Base-by-base conservation (phyloP, 1,140 invertebrate species). In the Drosophila baimaii region DNA sequence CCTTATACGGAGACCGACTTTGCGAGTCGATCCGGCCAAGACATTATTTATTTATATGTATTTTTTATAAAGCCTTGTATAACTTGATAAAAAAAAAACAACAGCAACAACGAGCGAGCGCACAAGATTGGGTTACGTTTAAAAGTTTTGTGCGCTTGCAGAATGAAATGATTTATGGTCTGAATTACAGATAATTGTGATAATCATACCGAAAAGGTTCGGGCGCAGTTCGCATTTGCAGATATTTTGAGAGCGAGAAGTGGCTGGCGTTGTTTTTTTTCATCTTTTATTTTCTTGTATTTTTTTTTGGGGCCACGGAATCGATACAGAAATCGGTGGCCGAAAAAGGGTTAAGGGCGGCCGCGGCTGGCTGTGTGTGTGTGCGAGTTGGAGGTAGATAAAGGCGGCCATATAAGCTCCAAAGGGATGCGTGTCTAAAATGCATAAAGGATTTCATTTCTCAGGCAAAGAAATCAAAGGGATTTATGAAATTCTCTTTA, bases 181-280 rank as follows among this genome's bases (percentile, higher is more conserved):
- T 75, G 88, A 90, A 90, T 90, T 90, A 86, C 80, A 90, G 88
- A 90, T 90, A 90, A 90, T 90, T 90, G 89, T 90, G 88, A 90
- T 90, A 90, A 90, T 90, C 88, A 90, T 90, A 90, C 83, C 88
- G 80, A 84, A 90, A 90, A 81, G 83, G 88, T 73, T 66, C 70
- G 77, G 75, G 79, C 81, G 63, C 65, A 71, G 77, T 83, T 78
- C 65, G 63, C 57, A 78, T 77, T 80, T 69, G 79, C 73, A 81
- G 73, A 61, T 81, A 63, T 77, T 77, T 84, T 54, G 51, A 54
- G 51, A 35, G 51, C 51, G 51, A 54, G 51, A 54, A 54, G 31
- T 54, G 49, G 12, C 49, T 52, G n/a, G 19, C 8, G 21, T 15
- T 21, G 0, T 8, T 3, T 12, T 31, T 5, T 17, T 5, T 8